Evolutionary conservation across 2,888 invertebrate species (phyloP).

Genomic region (Stenodera caucasica): DNA sequence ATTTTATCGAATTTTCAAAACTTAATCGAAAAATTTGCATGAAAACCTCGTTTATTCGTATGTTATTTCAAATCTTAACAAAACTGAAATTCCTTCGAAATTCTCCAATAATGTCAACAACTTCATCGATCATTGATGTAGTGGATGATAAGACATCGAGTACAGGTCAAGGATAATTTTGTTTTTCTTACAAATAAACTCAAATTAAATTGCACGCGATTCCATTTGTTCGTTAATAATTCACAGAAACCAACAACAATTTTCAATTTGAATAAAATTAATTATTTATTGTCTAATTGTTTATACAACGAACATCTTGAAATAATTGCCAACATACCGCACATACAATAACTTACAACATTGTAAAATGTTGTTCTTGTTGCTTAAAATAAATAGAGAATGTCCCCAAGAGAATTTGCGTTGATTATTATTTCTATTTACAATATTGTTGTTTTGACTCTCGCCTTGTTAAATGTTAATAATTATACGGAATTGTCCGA

Average conservation of each 20-base stretch:
- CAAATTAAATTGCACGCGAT: neutral
- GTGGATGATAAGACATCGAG: too few species aligned
- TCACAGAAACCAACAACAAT: too few species aligned
- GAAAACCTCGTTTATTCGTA: too few species aligned
- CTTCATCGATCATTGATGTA: too few species aligned
- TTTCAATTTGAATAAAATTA: too few species aligned
- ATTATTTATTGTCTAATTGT: neutral
- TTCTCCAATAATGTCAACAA: too few species aligned
- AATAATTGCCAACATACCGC: constrained; percentile 3
- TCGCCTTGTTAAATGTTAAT: constrained; percentile 13
- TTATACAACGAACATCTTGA: neutral
- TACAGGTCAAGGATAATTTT: constrained; percentile 6
- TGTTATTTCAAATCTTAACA: too few species aligned
- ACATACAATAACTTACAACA: neutral
- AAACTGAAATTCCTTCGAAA: too few species aligned
- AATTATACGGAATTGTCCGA: constrained; percentile 27
- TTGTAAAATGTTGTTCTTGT: constrained; percentile 1
- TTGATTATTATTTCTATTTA: constrained; percentile 20
- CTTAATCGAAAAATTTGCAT: too few species aligned
- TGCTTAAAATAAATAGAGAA: constrained; percentile 7
- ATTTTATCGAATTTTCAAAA: too few species aligned
- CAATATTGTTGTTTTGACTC: constrained; percentile 20
- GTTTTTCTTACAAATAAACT: neutral
- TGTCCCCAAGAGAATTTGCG: constrained; percentile 14
- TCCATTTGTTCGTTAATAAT: too few species aligned